These are phyloP conservation scores for Cremastinae sp. DNA, from an alignment of 2,888 invertebrate genomes.

Conservation along the genomic window DNA sequence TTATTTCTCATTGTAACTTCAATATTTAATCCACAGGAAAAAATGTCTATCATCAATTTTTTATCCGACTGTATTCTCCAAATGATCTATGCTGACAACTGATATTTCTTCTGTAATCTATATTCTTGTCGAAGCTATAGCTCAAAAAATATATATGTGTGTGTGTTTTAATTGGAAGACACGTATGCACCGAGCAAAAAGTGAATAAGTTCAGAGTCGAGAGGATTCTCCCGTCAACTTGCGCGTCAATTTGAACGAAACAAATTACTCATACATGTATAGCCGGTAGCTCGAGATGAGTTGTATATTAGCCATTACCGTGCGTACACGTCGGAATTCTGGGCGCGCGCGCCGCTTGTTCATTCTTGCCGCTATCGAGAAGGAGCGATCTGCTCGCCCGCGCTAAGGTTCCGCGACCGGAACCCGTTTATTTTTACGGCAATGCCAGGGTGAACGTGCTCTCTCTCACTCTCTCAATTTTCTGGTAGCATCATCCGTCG, in stretches of 20 bases:
- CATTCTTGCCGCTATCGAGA: constrained; percentile 59
- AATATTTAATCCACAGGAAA: no score
- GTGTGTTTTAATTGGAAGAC: constrained; percentile 25
- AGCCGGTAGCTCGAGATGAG: constrained; percentile 48
- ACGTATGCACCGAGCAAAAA: no score
- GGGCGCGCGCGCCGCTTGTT: constrained; percentile 52
- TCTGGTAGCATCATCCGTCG: constrained; percentile 39
- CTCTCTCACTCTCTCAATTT: constrained; percentile 45
- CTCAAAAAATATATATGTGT: constrained; percentile 27
- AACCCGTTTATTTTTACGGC: constrained; percentile 78
- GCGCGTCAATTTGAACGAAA: constrained; percentile 17
- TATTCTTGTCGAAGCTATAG: constrained; percentile 11
- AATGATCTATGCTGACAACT: constrained; percentile 8
- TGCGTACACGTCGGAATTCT: constrained; percentile 61
- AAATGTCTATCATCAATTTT: no score
- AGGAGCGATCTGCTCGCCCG: constrained; percentile 57
- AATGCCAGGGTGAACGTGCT: constrained; percentile 78
- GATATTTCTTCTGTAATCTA: constrained; percentile 14
- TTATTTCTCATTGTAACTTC: no score
- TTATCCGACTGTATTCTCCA: neutral
- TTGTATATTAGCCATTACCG: constrained; percentile 58
- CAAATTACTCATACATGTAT: constrained; percentile 40
- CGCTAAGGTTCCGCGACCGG: constrained; percentile 63
- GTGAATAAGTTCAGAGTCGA: constrained; percentile 2
- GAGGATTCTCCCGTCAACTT: constrained; percentile 10